A percentile compares a stretch with the other conserved stretches of the same genome.
These are phyloP conservation scores for Nipponia nippon DNA, from an alignment of 2,113 vertebrate species.

Conservation along the genomic window DNA sequence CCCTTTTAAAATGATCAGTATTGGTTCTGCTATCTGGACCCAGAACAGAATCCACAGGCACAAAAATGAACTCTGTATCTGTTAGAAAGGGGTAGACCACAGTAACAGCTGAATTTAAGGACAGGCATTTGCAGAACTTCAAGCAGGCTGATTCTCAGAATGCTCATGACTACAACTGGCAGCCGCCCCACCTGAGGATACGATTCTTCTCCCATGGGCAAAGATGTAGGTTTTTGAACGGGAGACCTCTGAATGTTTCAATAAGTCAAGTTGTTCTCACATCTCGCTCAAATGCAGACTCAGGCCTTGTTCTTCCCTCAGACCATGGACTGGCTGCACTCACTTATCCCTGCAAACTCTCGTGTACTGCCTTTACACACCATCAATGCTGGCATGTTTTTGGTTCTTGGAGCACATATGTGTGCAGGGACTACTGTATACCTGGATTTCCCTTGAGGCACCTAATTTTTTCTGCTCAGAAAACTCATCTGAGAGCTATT, in stretches of 20 bases:
- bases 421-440: neutral
- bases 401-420: neutral
- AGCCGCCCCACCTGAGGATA: neutral
- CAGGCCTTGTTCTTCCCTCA: neutral
- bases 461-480: neutral
- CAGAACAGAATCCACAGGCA: neutral
- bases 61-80: neutral
- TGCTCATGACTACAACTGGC: neutral
- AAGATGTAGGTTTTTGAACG: neutral
- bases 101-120: neutral
- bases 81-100: neutral
- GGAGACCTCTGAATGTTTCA: neutral
- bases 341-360: neutral
- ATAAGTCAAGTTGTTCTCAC: neutral
- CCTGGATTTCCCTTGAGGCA: neutral
- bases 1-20: neutral
- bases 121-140: neutral
- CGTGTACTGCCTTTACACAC: neutral
- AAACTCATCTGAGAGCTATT: neutral
- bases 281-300: neutral
- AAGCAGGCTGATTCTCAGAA: neutral
- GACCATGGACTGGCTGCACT: neutral
- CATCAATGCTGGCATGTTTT: accelerated
- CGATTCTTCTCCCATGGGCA: neutral
- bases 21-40: neutral